phyloP scores from a whole-genome alignment of 2,797 vertebrate genomes.

The Staurois parvus region DNA sequence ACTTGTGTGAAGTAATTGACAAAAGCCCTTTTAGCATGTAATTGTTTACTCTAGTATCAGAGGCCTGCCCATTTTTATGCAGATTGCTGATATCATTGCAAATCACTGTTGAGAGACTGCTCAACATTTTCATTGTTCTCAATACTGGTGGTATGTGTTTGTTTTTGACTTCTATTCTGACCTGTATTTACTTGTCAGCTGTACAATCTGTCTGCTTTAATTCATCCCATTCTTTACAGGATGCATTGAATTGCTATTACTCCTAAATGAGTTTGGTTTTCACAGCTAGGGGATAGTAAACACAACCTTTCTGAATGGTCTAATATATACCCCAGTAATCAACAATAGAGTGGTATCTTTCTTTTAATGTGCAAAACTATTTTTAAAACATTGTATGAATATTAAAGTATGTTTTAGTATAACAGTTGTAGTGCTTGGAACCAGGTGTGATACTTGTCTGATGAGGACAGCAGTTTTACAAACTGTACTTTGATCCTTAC shows the following conservation, averaged over 20 bases:
- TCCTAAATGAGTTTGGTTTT: background rate
- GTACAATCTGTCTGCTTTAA: background rate
- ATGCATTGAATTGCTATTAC: background rate
- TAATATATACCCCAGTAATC: background rate
- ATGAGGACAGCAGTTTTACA: too few relatives aligned
- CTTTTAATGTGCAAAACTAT: too few relatives aligned
- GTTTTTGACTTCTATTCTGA: background rate
- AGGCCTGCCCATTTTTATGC: background rate
- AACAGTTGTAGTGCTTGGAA: too few relatives aligned
- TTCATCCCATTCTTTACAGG: background rate
- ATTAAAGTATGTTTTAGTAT: too few relatives aligned
- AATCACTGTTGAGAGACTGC: background rate
- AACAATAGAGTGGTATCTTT: background rate
- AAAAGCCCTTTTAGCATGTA: background rate
- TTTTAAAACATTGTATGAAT: too few relatives aligned
- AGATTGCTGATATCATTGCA: background rate
- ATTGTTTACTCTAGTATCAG: background rate
- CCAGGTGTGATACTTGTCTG: too few relatives aligned
- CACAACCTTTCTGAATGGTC: too few relatives aligned
- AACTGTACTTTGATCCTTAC: too few relatives aligned
- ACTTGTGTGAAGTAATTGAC: background rate
- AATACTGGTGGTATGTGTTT: slow-evolving; percentile 2
- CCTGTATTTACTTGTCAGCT: slow-evolving; percentile 5
- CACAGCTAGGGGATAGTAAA: background rate
- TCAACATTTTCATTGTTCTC: slow-evolving; percentile 9